A percentile compares a stretch with the other conserved stretches of the same genome.
These are phyloP conservation scores for Saccopteryx leptura DNA, from an alignment of 2,113 vertebrate species.

Conservation along the genomic window DNA sequence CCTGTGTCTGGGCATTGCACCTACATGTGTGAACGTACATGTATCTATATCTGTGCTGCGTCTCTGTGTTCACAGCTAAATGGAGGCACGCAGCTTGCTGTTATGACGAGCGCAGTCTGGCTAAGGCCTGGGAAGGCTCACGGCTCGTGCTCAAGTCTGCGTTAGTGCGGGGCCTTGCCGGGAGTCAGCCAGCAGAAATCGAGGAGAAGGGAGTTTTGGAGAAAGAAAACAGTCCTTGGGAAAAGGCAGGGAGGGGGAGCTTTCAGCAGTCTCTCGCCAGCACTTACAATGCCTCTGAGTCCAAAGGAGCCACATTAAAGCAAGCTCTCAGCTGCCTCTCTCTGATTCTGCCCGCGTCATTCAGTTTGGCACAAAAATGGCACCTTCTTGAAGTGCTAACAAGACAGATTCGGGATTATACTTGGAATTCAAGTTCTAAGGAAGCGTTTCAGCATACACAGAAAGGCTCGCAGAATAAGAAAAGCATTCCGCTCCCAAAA, in stretches of 20 bases:
- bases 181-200: background rate
- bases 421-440: background rate
- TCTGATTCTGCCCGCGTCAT: background rate
- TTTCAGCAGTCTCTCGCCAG: background rate
- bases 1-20: background rate
- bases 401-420: background rate
- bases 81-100: background rate
- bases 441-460: background rate
- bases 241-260: background rate
- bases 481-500: background rate
- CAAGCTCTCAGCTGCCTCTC: background rate
- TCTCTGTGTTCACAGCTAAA: background rate
- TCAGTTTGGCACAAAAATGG: background rate
- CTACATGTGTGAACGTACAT: background rate
- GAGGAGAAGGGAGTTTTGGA: background rate
- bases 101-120: background rate
- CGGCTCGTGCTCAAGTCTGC: background rate
- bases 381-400: background rate
- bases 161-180: background rate
- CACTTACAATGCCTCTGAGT: background rate
- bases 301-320: background rate
- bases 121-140: background rate
- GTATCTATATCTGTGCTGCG: background rate
- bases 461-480: constrained; percentile 1
- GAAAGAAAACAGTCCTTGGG: background rate